These are phyloP conservation scores for Arvicola amphibius DNA, from an alignment of 2,797 vertebrate species.

Conservation along the genomic window DNA sequence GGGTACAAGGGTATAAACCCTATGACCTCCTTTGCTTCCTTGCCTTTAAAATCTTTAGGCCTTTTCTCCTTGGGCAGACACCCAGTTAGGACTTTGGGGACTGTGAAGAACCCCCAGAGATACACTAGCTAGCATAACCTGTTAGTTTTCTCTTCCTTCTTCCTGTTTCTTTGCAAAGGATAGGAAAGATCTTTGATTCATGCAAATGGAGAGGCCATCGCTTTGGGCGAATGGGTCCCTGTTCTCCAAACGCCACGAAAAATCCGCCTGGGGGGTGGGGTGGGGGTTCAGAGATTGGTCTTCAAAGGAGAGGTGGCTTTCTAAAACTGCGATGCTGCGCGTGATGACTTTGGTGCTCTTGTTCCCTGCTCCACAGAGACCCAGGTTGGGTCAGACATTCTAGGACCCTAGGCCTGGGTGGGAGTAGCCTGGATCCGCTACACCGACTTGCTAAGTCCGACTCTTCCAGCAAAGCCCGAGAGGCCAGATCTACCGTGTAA, in stretches of 20 bases:
- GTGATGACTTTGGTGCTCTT: background rate
- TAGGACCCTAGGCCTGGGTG: background rate
- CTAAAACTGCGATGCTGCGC: background rate
- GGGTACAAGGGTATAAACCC: background rate
- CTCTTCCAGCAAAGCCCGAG: background rate
- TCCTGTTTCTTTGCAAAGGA: slow-evolving; percentile 25
- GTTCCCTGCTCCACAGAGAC: background rate
- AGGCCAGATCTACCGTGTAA: background rate
- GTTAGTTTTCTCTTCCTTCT: background rate
- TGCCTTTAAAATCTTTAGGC: slow-evolving; percentile 13
- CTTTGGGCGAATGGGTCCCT: background rate
- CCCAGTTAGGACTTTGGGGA: background rate
- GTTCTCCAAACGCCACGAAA: background rate
- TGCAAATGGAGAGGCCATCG: background rate
- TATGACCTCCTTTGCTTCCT: background rate
- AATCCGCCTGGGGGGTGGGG: background rate
- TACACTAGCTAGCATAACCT: background rate
- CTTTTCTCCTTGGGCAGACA: slow-evolving; percentile 37
- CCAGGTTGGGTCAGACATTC: background rate
- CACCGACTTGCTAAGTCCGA: background rate
- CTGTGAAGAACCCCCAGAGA: slow-evolving; percentile 13
- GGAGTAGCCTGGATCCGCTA: background rate
- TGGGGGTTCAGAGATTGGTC: slow-evolving; percentile 17
- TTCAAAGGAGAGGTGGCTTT: background rate
- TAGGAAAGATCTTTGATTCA: slow-evolving; percentile 10